A percentile compares a stretch with the other conserved stretches of the same genome.
Conservation (phyloP, 2,113 vertebrate genomes). For the Actenoides hombroni region DNA sequence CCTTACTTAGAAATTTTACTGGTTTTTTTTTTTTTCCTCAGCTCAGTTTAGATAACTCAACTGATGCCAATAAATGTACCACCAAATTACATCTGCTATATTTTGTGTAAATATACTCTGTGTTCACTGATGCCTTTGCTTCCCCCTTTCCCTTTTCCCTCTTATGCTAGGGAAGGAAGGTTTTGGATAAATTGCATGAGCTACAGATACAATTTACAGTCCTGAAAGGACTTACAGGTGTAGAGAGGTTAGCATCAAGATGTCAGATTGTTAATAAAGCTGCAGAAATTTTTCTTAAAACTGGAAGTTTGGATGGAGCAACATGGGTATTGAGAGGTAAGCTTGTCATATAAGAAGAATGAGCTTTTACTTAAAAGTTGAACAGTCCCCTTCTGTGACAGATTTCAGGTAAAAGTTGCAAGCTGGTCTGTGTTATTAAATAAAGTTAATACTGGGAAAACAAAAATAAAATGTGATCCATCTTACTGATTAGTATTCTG, state of each 20-base stretch:
- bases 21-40: background rate
- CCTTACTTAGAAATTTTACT: background rate
- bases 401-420: background rate
- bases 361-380: background rate
- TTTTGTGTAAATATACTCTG: background rate
- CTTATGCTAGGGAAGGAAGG: constrained; percentile 80
- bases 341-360: background rate
- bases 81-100: background rate
- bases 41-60: background rate
- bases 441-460: background rate
- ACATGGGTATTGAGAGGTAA: constrained; percentile 85
- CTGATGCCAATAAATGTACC: background rate
- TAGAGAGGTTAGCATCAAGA: constrained; percentile 77
- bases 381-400: background rate
- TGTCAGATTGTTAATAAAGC: constrained; percentile 89
- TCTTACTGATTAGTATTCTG: background rate
- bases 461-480: background rate
- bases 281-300: constrained; percentile 86
- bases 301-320: constrained; percentile 83
- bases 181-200: constrained; percentile 80
- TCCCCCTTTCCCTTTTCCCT: background rate
- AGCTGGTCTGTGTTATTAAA: background rate
- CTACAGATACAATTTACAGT: constrained; percentile 81
- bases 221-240: constrained; percentile 83
- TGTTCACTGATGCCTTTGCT: background rate